Evolutionary conservation across 2,888 invertebrate genomes (phyloP).

Genomic region (Tipula vernalis): DNA sequence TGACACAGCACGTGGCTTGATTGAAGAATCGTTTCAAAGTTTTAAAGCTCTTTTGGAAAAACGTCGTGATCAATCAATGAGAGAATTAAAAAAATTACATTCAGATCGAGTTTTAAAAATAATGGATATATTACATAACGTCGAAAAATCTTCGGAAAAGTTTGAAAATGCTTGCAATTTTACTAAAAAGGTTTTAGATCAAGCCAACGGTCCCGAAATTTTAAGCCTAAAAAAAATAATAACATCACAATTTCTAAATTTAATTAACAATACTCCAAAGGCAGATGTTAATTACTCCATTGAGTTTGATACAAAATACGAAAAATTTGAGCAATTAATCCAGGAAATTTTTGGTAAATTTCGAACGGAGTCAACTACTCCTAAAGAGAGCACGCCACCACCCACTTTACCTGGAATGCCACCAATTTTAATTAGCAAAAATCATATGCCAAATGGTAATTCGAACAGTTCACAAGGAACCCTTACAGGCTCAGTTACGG

Average conservation of each 20-base stretch:
- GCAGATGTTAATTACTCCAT: conserved; percentile 66
- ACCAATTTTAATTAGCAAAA: conserved; percentile 25
- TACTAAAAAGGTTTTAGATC: conserved; percentile 64
- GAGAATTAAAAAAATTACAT: conserved; percentile 63
- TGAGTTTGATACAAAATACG: conserved; percentile 68
- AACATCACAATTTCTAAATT: conserved; percentile 58
- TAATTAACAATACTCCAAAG: conserved; percentile 72
- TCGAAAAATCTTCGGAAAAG: conserved; percentile 72
- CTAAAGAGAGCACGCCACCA: conserved; percentile 39
- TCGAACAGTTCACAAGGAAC: conserved; percentile 25
- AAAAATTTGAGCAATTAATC: conserved; percentile 61
- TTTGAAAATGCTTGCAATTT: conserved; percentile 81
- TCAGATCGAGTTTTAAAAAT: conserved; percentile 76
- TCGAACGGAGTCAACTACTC: conserved; percentile 45
- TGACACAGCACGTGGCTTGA: conserved; percentile 70
- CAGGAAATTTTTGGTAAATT: conserved; percentile 63
- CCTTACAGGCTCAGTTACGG: conserved; percentile 33
- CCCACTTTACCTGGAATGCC: conserved; percentile 41
- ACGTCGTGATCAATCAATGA: conserved; percentile 61
- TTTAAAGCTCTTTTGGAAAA: conserved; percentile 72
- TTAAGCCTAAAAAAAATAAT: conserved; percentile 71
- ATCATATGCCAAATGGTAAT: conserved; percentile 5
- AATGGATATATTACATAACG: conserved; percentile 74
- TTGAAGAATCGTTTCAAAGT: conserved; percentile 66
- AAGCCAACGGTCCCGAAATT: conserved; percentile 76